Percentiles rank a stretch among this genome's conserved stretches.
Conservation (phyloP, 1,140 invertebrate species). For the Polypedilum vanderplanki region DNA sequence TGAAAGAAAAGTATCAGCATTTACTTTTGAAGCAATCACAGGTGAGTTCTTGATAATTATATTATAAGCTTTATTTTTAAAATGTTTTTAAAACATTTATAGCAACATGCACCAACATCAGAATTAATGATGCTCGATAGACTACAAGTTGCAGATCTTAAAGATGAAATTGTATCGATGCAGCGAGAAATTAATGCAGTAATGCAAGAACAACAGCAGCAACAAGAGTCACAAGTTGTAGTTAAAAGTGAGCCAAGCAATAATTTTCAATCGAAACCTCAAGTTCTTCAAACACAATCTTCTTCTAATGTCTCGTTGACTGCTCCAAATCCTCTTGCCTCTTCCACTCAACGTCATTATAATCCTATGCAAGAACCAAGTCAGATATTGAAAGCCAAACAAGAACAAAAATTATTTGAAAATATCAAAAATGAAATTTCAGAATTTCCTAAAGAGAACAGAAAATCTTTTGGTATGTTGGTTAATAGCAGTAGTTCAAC, state of each 20-base stretch:
- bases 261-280: neutral
- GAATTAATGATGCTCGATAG: constrained; percentile 67
- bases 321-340: neutral
- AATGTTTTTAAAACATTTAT: constrained; percentile 34
- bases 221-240: neutral
- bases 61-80: neutral
- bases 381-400: constrained; percentile 10
- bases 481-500: neutral
- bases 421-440: constrained; percentile 2
- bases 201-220: neutral
- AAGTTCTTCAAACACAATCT: neutral
- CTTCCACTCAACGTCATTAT: neutral
- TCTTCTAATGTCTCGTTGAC: neutral
- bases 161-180: constrained; percentile 30
- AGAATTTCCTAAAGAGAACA: neutral
- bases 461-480: neutral
- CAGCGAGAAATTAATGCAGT: constrained; percentile 3
- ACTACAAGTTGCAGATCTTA: constrained; percentile 57
- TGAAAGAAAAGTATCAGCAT: constrained; percentile 72
- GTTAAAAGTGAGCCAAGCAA: neutral
- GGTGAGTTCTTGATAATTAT: constrained; percentile 50
- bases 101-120: constrained; percentile 60
- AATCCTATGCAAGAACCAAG: neutral
- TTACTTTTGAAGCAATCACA: constrained; percentile 77
- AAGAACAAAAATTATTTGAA: constrained; percentile 23